A percentile compares a stretch with the other conserved stretches of the same genome.
phyloP scores from a whole-genome alignment of 2,113 vertebrate genomes.

The Seriola rivoliana region DNA sequence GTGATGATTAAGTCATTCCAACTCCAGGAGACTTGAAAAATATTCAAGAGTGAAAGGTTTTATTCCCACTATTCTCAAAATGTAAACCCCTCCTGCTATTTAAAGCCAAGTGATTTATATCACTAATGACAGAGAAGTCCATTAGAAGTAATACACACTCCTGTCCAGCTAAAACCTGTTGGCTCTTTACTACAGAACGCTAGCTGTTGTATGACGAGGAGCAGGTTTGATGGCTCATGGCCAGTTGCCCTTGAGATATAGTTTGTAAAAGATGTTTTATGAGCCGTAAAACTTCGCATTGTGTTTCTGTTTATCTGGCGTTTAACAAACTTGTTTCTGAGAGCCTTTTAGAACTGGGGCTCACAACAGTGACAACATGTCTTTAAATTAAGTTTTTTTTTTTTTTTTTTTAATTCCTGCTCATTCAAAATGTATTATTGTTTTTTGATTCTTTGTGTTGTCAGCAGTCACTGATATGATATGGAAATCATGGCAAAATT shows the following conservation, averaged over 20 bases:
- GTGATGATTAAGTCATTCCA: not conserved
- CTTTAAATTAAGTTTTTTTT: no score
- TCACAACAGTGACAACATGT: not conserved
- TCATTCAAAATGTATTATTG: not conserved
- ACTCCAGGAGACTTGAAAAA: slow-evolving; percentile 12
- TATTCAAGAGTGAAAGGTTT: not conserved
- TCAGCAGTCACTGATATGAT: not conserved
- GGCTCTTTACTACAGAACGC: not conserved
- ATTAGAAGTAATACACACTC: not conserved
- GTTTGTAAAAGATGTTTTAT: not conserved
- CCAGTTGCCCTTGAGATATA: not conserved
- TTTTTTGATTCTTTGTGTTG: not conserved
- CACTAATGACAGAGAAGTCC: slow-evolving; percentile 2
- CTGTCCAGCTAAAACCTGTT: not conserved
- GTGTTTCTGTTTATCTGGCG: not conserved
- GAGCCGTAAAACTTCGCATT: not conserved
- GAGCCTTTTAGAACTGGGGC: not conserved
- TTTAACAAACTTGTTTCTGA: not conserved
- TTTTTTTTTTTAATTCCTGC: not conserved
- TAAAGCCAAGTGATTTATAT: slow-evolving; percentile 28
- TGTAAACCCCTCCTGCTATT: slow-evolving; percentile 22
- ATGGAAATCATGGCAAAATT: not conserved
- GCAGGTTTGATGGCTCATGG: not conserved
- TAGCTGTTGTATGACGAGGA: not conserved
- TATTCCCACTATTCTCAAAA: slow-evolving; percentile 14